These are phyloP conservation scores for Mus minutoides DNA, from an alignment of 2,797 vertebrate genomes.

Conservation along the genomic window DNA sequence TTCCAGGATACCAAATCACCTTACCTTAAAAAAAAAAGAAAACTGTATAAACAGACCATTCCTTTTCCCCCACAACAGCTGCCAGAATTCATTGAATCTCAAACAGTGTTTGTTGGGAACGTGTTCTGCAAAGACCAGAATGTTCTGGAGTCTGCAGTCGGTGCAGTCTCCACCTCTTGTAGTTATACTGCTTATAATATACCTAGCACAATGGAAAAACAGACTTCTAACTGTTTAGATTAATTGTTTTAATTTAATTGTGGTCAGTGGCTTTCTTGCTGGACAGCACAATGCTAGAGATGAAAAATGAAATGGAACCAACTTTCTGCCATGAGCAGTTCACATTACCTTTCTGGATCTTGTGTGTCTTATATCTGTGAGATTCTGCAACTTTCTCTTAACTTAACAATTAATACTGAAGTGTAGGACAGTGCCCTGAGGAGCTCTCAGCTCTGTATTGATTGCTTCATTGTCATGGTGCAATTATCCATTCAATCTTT, in stretches of 20 bases:
- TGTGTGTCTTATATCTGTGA: neutral
- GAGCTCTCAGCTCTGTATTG: neutral
- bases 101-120: neutral
- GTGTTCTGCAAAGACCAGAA: neutral
- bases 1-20: neutral
- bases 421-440: neutral
- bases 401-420: neutral
- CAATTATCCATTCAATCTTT: neutral
- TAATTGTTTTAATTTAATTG: neutral
- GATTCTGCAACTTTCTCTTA: neutral
- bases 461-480: neutral
- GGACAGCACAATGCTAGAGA: neutral
- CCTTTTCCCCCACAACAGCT: neutral
- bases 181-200: neutral
- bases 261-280: neutral
- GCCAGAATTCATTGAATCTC: neutral
- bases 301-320: neutral
- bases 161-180: neutral
- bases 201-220: neutral
- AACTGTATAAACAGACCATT: neutral
- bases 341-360: neutral
- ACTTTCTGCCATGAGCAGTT: neutral
- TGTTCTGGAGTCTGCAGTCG: neutral
- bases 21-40: slow-evolving; percentile 50
- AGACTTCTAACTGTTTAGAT: neutral